phyloP scores from a whole-genome alignment of 2,797 vertebrate genomes.

The Pangasius macronema region DNA sequence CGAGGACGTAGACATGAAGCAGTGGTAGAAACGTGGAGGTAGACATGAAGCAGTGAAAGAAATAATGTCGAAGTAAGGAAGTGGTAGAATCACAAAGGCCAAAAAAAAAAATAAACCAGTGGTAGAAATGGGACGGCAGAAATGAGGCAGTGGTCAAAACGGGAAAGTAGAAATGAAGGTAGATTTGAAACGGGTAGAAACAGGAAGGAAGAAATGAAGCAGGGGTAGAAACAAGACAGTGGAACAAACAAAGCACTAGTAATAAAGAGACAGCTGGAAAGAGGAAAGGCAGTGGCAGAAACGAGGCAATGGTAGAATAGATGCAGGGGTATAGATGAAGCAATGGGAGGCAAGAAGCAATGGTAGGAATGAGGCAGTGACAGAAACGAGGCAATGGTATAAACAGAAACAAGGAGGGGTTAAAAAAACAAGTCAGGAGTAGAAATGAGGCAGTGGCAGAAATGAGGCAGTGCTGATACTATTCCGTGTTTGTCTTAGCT shows the following conservation, averaged over 20 bases:
- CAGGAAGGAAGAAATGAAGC: background rate
- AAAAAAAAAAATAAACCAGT: background rate
- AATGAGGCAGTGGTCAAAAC: background rate
- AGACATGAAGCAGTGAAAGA: too few species aligned
- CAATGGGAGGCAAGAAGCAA: background rate
- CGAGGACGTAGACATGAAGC: background rate
- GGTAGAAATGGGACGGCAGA: background rate
- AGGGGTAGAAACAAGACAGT: background rate
- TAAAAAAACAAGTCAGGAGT: too few species aligned
- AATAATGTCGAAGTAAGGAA: background rate
- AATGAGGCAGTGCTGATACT: background rate
- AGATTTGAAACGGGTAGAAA: too few species aligned
- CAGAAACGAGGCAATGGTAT: too few species aligned
- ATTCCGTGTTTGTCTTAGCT: background rate
- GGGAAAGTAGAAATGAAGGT: too few species aligned
- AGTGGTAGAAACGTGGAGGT: background rate
- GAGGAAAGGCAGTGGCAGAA: background rate
- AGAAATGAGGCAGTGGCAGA: background rate
- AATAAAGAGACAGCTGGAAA: background rate
- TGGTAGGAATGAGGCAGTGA: background rate
- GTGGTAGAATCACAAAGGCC: background rate
- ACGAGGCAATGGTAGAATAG: background rate
- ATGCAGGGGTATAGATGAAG: background rate
- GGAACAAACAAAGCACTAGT: background rate
- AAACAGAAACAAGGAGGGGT: background rate